Evolutionary conservation across 2,113 vertebrate genomes (phyloP).

Genomic region (Brachypteracias leptosomus): DNA sequence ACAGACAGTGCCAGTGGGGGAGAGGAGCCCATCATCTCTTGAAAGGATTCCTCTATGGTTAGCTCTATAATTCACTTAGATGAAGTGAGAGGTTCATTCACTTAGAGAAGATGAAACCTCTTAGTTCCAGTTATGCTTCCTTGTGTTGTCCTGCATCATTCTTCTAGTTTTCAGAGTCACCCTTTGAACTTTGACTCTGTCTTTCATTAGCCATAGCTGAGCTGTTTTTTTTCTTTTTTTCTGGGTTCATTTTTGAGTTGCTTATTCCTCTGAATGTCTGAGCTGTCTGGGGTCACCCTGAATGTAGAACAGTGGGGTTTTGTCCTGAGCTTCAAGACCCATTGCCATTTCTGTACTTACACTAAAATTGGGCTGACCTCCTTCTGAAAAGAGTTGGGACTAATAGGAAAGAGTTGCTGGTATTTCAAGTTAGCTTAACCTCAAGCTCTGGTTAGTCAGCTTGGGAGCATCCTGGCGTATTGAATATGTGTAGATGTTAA

Average conservation of each 20-base stretch:
- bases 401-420: not conserved
- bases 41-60: not conserved
- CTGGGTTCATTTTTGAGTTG: not conserved
- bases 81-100: not conserved
- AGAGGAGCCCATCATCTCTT: not conserved
- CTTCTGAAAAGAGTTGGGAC: not conserved
- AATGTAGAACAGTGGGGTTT: fast-evolving
- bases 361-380: not conserved
- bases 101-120: not conserved
- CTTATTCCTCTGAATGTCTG: not conserved
- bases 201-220: not conserved
- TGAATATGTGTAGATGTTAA: slow-evolving; percentile 35
- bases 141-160: not conserved
- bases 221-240: not conserved
- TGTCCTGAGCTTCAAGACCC: not conserved
- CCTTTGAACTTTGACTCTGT: not conserved
- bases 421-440: not conserved
- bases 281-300: not conserved
- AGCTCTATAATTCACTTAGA: not conserved
- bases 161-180: not conserved
- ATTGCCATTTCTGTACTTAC: not conserved
- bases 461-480: not conserved
- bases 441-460: not conserved
- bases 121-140: not conserved
- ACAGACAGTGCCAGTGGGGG: not conserved